Conservation (phyloP, 2,113 vertebrate genomes). For the Ailuropoda melanoleuca region DNA sequence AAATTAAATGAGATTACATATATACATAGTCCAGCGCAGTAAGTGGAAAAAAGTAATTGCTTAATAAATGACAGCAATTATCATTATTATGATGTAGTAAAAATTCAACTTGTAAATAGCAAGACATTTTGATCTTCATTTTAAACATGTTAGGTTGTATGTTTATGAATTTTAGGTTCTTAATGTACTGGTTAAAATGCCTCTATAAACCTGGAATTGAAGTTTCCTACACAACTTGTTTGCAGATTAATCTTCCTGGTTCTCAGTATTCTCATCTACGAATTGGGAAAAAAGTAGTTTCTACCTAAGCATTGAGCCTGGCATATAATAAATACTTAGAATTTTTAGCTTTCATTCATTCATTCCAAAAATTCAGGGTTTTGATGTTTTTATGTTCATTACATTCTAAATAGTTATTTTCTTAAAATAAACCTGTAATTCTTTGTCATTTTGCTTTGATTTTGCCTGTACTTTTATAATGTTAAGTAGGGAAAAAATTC, state of each 20-base stretch:
- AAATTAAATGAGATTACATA: not conserved
- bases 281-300: constrained; percentile 5
- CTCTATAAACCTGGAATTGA: not conserved
- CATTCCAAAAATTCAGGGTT: not conserved
- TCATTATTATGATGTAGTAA: not conserved
- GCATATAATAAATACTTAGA: not conserved
- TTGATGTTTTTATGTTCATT: not conserved
- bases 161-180: not conserved
- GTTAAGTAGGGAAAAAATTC: not conserved
- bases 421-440: constrained; percentile 12
- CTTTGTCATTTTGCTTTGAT: constrained; percentile 24
- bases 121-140: not conserved
- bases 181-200: not conserved
- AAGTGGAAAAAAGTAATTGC: not conserved
- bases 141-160: not conserved
- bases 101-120: constrained; percentile 4
- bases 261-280: not conserved
- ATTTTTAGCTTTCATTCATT: not conserved
- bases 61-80: not conserved
- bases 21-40: not conserved
- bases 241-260: not conserved
- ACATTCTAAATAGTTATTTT: not conserved
- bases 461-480: not conserved
- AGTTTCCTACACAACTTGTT: not conserved
- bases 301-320: not conserved